Evolutionary conservation across 2,113 vertebrate genomes (phyloP).

Genomic region (Hippocampus guttulatus): DNA sequence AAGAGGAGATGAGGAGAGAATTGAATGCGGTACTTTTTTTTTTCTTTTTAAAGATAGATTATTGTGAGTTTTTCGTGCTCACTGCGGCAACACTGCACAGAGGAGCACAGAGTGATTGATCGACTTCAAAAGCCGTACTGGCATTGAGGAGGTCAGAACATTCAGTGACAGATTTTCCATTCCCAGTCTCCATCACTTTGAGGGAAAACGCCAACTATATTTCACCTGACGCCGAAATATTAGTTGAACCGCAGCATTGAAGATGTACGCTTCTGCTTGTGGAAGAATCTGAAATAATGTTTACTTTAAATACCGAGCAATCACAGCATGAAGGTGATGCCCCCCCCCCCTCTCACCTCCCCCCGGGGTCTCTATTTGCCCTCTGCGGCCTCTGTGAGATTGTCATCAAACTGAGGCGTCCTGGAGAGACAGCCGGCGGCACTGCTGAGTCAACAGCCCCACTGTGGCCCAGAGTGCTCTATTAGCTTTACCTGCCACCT

Average conservation of each 20-base stretch:
- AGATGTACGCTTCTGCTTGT: background rate
- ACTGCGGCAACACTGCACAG: no score
- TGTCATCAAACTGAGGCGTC: slow-evolving; percentile 57
- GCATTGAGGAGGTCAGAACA: no score
- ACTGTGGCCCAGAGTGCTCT: slow-evolving; percentile 65
- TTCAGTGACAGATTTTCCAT: no score
- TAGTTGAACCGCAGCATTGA: background rate
- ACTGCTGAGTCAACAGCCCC: slow-evolving; percentile 65
- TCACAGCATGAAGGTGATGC: slow-evolving; percentile 36
- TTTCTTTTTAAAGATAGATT: no score
- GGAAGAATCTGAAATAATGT: slow-evolving; percentile 44
- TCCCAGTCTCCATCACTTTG: no score
- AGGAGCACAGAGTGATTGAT: no score
- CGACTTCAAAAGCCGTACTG: no score
- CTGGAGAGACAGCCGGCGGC: slow-evolving; percentile 54
- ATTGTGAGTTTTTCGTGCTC: no score
- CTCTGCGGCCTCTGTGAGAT: slow-evolving; percentile 44
- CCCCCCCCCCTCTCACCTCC: slow-evolving; percentile 12
- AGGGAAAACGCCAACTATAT: background rate
- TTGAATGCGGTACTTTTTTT: no score
- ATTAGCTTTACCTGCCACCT: slow-evolving; percentile 69
- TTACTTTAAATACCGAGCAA: slow-evolving; percentile 53
- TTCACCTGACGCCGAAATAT: background rate
- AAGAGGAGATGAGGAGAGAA: no score
- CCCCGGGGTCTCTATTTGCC: slow-evolving; percentile 9